Percentiles rank a stretch among this genome's conserved stretches.
These are phyloP conservation scores for Aplysia californica DNA, from an alignment of 1,140 invertebrate genomes.

Conservation along the genomic window DNA sequence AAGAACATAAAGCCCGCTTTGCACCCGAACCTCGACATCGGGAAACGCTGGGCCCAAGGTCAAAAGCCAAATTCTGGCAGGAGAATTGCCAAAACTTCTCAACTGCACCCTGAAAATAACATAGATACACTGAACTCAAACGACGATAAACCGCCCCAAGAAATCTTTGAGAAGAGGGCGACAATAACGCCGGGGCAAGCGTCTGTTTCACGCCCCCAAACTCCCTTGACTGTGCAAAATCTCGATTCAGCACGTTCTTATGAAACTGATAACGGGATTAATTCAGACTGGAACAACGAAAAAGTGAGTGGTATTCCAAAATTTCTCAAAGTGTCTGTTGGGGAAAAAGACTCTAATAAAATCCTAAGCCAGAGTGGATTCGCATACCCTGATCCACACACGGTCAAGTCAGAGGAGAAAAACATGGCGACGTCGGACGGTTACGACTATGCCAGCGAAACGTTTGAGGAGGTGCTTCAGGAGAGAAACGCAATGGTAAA, in stretches of 20 bases:
- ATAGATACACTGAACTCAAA: too few species aligned
- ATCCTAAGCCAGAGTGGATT: background rate
- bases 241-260: too few species aligned
- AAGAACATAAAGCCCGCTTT: background rate
- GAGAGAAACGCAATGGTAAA: slow-evolving; percentile 33
- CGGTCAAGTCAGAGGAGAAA: background rate
- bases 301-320: background rate
- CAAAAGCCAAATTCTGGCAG: too few species aligned
- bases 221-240: too few species aligned
- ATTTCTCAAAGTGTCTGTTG: too few species aligned
- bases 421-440: background rate
- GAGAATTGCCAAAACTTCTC: too few species aligned
- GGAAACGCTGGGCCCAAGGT: background rate
- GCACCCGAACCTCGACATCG: background rate
- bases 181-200: too few species aligned
- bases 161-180: too few species aligned
- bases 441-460: slow-evolving; percentile 2
- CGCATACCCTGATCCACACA: background rate
- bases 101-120: too few species aligned
- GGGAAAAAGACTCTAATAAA: background rate
- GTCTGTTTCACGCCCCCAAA: too few species aligned
- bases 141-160: too few species aligned
- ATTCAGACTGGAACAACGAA: background rate
- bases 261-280: background rate
- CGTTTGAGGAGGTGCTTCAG: slow-evolving; percentile 25